These are phyloP conservation scores for Rhinogobius similis DNA, from an alignment of 2,113 vertebrate genomes.

Conservation along the genomic window DNA sequence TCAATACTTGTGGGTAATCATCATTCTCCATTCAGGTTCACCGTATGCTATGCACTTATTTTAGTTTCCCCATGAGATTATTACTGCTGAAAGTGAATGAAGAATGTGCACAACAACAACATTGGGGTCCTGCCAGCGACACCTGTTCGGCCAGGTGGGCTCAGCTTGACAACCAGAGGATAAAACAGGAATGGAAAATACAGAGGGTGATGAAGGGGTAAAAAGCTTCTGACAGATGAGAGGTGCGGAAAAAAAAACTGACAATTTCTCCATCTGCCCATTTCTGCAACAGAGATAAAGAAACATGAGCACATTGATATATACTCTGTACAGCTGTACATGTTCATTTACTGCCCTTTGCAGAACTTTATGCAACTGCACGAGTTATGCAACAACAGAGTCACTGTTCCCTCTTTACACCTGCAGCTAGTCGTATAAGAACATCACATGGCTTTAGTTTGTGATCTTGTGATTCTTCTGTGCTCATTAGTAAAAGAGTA, in stretches of 20 bases:
- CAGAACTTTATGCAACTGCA: slow-evolving; percentile 11
- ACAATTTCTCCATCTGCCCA: background rate
- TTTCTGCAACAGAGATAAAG: background rate
- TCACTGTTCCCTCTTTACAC: background rate
- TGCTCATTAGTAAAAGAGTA: too few species aligned
- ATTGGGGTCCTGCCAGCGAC: slow-evolving; percentile 23
- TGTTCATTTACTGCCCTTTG: slow-evolving; percentile 8
- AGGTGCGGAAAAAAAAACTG: background rate
- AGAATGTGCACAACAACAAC: slow-evolving; percentile 17
- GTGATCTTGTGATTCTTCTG: background rate
- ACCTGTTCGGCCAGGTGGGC: slow-evolving; percentile 54
- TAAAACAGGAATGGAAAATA: background rate
- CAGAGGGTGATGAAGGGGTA: background rate
- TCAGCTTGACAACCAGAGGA: slow-evolving; percentile 6
- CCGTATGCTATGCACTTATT: too few species aligned
- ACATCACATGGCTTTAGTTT: too few species aligned
- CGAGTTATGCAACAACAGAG: background rate
- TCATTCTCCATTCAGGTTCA: slow-evolving; percentile 24
- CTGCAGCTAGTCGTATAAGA: background rate
- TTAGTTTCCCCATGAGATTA: background rate
- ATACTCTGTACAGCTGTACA: background rate
- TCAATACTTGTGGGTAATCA: slow-evolving; percentile 14
- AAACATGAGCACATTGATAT: background rate
- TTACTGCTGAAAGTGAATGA: slow-evolving; percentile 2
- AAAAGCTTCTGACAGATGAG: background rate